Conservation (phyloP, 2,113 vertebrate genomes). For the Conger conger region DNA sequence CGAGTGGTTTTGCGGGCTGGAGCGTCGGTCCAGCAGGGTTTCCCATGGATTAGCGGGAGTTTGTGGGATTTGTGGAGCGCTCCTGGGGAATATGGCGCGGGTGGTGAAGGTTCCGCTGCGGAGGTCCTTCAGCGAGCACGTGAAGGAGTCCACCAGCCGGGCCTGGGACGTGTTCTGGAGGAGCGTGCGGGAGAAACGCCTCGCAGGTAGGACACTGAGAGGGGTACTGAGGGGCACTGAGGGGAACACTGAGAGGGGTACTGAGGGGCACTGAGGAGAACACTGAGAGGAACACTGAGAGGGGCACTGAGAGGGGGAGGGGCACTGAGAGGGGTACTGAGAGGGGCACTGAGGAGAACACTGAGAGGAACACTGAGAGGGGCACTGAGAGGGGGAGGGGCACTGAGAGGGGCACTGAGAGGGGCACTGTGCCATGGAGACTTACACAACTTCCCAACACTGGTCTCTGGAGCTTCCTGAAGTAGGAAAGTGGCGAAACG, state of each 20-base stretch:
- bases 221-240: too few relatives aligned
- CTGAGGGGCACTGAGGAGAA: background rate
- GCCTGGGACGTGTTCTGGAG: slow-evolving; percentile 81
- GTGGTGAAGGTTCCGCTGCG: slow-evolving; percentile 55
- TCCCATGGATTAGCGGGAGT: slow-evolving; percentile 29
- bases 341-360: background rate
- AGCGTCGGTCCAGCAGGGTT: fast-evolving
- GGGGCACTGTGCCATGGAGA: background rate
- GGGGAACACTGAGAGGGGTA: background rate
- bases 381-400: too few relatives aligned
- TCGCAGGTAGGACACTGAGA: slow-evolving; percentile 70
- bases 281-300: too few relatives aligned
- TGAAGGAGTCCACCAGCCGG: slow-evolving; percentile 70
- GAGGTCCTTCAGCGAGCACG: slow-evolving; percentile 77
- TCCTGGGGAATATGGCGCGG: slow-evolving; percentile 59
- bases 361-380: too few relatives aligned
- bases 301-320: too few relatives aligned
- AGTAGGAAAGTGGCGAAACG: background rate
- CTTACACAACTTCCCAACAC: background rate
- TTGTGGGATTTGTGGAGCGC: slow-evolving; percentile 34
- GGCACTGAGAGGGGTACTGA: too few relatives aligned
- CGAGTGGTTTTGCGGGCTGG: slow-evolving; percentile 11
- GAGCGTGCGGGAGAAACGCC: slow-evolving; percentile 68
- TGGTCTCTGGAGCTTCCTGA: background rate
- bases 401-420: background rate